Conservation (phyloP, 2,113 vertebrate genomes). For the Anolis carolinensis region DNA sequence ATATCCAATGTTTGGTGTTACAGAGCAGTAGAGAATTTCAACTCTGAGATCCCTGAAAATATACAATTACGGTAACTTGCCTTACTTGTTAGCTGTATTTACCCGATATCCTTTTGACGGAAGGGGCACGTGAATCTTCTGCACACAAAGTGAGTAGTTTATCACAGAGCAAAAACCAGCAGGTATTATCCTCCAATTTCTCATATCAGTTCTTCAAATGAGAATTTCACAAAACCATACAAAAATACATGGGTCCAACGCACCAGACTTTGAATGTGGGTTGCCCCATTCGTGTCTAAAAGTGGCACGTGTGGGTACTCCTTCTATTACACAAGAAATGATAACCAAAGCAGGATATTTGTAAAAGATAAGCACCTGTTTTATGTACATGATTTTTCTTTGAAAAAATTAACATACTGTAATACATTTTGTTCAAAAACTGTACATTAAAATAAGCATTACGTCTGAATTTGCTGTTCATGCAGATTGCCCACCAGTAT, state of each 20-base stretch:
- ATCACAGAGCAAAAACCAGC: too few relatives aligned
- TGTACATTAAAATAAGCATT: conserved; percentile 62
- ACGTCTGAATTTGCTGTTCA: conserved; percentile 58
- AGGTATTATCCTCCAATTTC: neutral
- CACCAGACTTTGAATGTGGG: neutral
- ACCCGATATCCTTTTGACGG: neutral
- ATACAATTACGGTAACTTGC: neutral
- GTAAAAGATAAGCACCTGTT: neutral
- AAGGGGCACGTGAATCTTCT: neutral
- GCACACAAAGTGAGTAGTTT: neutral
- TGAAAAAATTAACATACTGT: conserved; percentile 36
- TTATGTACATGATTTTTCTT: neutral
- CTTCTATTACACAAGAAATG: neutral
- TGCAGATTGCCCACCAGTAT: conserved; percentile 45
- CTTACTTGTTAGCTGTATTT: neutral
- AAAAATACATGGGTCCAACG: neutral
- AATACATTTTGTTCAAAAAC: conserved; percentile 49
- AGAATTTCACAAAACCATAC: neutral
- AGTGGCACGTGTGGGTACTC: neutral
- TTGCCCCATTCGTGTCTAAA: neutral
- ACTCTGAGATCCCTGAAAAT: neutral
- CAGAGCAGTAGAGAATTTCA: neutral
- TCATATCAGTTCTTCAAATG: neutral
- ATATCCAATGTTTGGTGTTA: neutral
- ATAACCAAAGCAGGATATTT: conserved; percentile 4